Evolutionary conservation across 2,797 vertebrate genomes (phyloP), one percentile per base, ranked within the genome.

Genomic region (Falco naumanni): DNA sequence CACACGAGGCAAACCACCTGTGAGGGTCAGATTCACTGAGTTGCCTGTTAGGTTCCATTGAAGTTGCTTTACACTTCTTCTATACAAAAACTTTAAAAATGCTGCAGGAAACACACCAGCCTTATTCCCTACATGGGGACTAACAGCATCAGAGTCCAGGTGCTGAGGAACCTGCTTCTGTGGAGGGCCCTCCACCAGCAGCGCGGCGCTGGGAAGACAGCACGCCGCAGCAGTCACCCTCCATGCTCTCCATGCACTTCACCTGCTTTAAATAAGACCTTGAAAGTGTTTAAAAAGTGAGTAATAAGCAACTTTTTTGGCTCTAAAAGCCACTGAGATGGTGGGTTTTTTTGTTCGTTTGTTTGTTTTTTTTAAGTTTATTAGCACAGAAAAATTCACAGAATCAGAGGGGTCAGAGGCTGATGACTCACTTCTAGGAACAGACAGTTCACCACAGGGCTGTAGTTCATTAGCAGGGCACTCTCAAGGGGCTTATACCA

Each of bases 181-280:
- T 11, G 45, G 37, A 79, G 45, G 26, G 34, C 16, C 11, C 17
- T 54, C 34, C 47, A 47, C 10, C 57, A 90, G 66, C 48, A 79
- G 18, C 1, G 31, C 66, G 51, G 15, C 7, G 41, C 70, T 50
- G 47, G 59, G 17, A 70, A 48, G 31, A 41, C 8, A 53, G 13
- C 31, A 63, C 0, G 0, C 11, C 2, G 3, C 41, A 34, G 11
- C 29, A 19, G 9, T 28, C 85, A 70, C 45, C 22, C 26, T 29
- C 9, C 0, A 1, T 48, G 37, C 43, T 51, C 65, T 50, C 57
- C 22, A 10, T 10, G 34, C 5, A 57, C 65, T 87, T 63, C 7
- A 8, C 37, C n/a, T 64, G 22, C 14, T 84, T 60, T 29, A 92
- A 64, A 57, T 13, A 10, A 89, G 29, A 61, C 39, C 82, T 81